Percentiles rank a stretch among this genome's conserved stretches.
Conservation (phyloP, 2,888 invertebrate species). For the Heteropelma amictum region DNA sequence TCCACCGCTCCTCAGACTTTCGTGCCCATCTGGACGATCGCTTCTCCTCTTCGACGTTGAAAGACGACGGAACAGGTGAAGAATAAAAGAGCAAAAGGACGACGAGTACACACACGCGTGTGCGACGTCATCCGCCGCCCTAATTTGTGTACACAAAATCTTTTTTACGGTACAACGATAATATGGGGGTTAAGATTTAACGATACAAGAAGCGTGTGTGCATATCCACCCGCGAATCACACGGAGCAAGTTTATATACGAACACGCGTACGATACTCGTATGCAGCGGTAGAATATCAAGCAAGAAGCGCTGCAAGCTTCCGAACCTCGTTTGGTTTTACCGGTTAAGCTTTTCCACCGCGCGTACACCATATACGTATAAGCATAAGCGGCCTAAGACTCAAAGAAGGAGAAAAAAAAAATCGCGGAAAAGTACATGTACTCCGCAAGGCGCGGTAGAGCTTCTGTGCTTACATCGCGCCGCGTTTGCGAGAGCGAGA, state of each 20-base stretch:
- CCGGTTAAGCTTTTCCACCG: not conserved
- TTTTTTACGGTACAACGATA: conserved; percentile 24
- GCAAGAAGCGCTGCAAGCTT: not conserved
- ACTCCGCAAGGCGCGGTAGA: conserved; percentile 10
- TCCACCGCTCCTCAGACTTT: too few relatives aligned
- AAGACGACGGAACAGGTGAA: conserved; percentile 10
- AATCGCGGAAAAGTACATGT: conserved; percentile 18
- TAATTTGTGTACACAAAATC: conserved; percentile 44
- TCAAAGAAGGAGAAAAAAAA: not conserved
- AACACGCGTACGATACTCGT: not conserved
- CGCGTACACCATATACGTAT: too few relatives aligned
- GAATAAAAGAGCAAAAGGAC: conserved; percentile 34
- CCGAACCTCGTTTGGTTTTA: conserved; percentile 21
- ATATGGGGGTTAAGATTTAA: not conserved
- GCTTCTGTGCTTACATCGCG: conserved; percentile 50
- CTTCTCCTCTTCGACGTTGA: conserved; percentile 16
- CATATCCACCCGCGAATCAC: not conserved
- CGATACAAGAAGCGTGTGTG: not conserved
- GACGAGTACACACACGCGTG: conserved; percentile 5
- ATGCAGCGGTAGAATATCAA: not conserved
- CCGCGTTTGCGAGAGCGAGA: conserved; percentile 27
- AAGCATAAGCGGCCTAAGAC: not conserved
- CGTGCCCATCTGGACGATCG: not conserved
- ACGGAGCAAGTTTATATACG: too few relatives aligned
- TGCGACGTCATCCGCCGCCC: conserved; percentile 15